Evolutionary conservation across 2,797 vertebrate species (phyloP), one percentile per base, ranked within the genome.

Genomic region (Morus bassanus): DNA sequence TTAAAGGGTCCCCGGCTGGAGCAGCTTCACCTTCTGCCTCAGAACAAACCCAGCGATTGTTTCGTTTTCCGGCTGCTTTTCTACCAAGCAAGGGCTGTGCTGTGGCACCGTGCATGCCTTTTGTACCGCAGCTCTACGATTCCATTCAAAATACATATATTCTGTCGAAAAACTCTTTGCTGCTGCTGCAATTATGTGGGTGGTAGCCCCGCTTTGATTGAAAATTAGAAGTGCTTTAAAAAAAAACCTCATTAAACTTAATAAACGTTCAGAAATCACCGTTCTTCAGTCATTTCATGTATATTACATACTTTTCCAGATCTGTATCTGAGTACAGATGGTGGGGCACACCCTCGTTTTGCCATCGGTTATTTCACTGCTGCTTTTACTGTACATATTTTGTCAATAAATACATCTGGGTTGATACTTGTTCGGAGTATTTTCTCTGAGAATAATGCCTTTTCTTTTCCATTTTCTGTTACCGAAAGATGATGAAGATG

Each of bases 1-100:
- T 99, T 99, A 99, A 98, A 98, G 98, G 98, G 98, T 98, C 98
- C 98, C 98, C 96, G 98, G 98, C 98, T 98, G 98, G 97, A 98
- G 97, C 98, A 98, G 97, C 97, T 97, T 98, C 98, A 93, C 97
- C 95, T 97, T 97, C 97, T 98, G 98, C 97, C 97, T 98, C 97
- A 96, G 98, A 98, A 98, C 97, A 98, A 98, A 97, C 97, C 98
- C 98, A 85, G 91, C 97, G 95, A 98, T 98, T 98, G 98, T 98
- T 98, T 88, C 37, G 53, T 96, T 98, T 98, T 98, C 98, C 96
- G 97, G 97, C 96, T 96, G 89, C 92, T 93, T 96, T 95, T 57
- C 87, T 39, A 63, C 51, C 68, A 54, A 85, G 68, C 88, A 39
- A 31, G 60, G 78, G 86, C 83, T 93, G 61, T 82, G 95, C 67